Base-by-base conservation (phyloP, 2,113 vertebrate species). In the Hippopotamus amphibius region DNA sequence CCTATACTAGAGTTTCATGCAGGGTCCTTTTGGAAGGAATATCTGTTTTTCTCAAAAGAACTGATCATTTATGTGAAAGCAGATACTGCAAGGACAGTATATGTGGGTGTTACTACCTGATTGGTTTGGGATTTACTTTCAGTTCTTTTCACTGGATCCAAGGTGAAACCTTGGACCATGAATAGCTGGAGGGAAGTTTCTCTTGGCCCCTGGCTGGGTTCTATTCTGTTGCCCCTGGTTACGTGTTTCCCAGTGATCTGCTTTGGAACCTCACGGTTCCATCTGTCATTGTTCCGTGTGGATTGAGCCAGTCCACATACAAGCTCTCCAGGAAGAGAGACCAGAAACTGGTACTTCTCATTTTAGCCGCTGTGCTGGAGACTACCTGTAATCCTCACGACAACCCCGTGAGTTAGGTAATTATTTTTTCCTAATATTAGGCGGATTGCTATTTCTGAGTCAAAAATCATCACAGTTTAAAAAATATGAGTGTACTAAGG, bases 361-460 rank as follows among this genome's bases (percentile, higher is more conserved):
- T 9, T 2, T 80, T 50, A 85, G 53, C 37, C 16, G 10, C 4
- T 77, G 30, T 66, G 14, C 3, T 19, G 30, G 30, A 69, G 5
- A 28, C 15, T 28, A 14, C 91, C 24, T 61, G n/a, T 53, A 65
- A 69, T 21, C 61, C 26, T 69, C 30, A 46, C 11, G n/a, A 4
- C 2, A 85, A 12, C 17, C 41, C 55, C 6, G 1, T 30, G 12
- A 33, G 46, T 6, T 63, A 81, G 17, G 26, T 71, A 15, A 19
- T 81, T 88, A 33, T 30, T 84, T 91, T 30, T 93, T 88, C 24
- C 53, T 71, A 77, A 30, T 90, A 63, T 72, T 96, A 33, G 92
- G 41, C 12, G 41, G 22, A 50, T 97, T 87, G 87, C 37, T 96
- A 21, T 88, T 97, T 94, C 65, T 76, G 30, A 96, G 43, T 85